Evolutionary conservation across 2,113 vertebrate species (phyloP), one percentile per base, ranked within the genome.

Genomic region (Malurus cyaneus): DNA sequence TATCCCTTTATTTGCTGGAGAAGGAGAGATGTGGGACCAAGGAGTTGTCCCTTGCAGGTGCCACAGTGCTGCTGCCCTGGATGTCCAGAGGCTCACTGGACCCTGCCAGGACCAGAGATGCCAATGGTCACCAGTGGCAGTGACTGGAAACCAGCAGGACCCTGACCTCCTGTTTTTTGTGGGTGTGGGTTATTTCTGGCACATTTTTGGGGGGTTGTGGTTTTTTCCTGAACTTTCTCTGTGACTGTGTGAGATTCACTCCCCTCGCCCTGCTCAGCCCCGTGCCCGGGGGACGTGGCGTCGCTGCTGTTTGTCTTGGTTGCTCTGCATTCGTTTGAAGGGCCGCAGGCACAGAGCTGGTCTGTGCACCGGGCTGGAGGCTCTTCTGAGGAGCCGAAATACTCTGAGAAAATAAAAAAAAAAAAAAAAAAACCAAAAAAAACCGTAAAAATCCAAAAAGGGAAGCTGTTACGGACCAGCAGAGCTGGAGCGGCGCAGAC

Each of bases 261-360:
- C 34, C 65, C 80, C 66, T 32, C 4, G 0, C 17, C 23, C 62
- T 66, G 47, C 71, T 72, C 34, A 6, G 21, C 72, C 78, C 17
- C 14, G 11, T 25, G 79, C 65, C 72, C 31, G 0, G 32, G 62
- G 73, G 77, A 18, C 2, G 23, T 16, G 11, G 31, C 47, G 5
- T 34, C 2, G 0, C 9, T 1, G 4, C 92, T 96, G 95, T 85
- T 87, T 87, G 12, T 66, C 26, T 86, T 88, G 96, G 94, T 78
- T 19, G 65, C 92, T 93, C 81, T 34, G 84, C 78, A 12, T 79
- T 31, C 18, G 28, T 80, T 83, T 94, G 96, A 88, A 92, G 87
- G 11, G 67, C 59, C 25, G 66, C 4, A 49, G 72, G 86, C 93
- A 96, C 96, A 97, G 95, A 93, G 95, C 76, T 11, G 4, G 21